Evolutionary conservation across 2,113 vertebrate species (phyloP), one percentile per base, ranked within the genome.

Genomic region (Thunnus maccoyii): DNA sequence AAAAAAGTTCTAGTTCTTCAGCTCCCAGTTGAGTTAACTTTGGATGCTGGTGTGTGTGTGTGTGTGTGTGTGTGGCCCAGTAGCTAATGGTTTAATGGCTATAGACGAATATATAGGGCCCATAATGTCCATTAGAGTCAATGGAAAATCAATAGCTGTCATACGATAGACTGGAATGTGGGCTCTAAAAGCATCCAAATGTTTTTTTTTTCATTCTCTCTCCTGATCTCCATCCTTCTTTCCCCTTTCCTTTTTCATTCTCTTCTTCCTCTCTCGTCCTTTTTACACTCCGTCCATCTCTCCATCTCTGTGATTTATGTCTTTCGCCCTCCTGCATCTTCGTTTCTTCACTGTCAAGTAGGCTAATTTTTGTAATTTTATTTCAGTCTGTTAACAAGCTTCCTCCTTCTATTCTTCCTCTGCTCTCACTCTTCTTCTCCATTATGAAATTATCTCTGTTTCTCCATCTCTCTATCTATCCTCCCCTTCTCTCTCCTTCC

Each of bases 91-190:
- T 78, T 80, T 81, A 82, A 80, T 88, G 72, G 85, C 52, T 84
- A 15, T 62, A 56, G 61, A 88, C 80, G 52, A 77, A 89, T 83
- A 74, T 83, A 82, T 84, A 73, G 54, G 58, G 54, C 13, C 51
- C 76, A 89, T 83, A 83, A 80, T 80, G 66, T 75, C 84, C 85
- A 91, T 89, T 91, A 87, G 82, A 76, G 81, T 86, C 76, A 79
- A 87, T 91, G 78, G 46, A 67, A 91, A 93, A 92, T 93, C 90
- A 62, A 92, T 92, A 87, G 46, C 32, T 90, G 74, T 89, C 86
- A 88, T 83, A 83, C 76, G 44, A 89, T 90, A 27, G 71, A 58
- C 65, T 82, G 84, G 44, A 80, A 88, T 77, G 76, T 60, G 25
- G 13, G 62, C 82, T 74, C 76, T 90, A 82, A 94, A 91, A 91